Base-by-base conservation (phyloP, 2,797 vertebrate genomes). In the Aldrovandia affinis region DNA sequence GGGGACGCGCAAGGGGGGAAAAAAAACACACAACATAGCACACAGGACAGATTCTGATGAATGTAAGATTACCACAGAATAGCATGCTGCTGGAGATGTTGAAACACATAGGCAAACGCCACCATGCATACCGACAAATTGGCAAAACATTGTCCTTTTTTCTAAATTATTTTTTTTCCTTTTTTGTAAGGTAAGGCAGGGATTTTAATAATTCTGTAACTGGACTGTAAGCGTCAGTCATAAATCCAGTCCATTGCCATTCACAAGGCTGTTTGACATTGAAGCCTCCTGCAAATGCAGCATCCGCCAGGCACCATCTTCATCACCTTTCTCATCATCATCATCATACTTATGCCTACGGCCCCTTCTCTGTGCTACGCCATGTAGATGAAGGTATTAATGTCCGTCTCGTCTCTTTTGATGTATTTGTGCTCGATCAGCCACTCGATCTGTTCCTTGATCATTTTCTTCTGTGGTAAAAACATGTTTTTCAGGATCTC, bases 401-500 rank as follows among this genome's bases (percentile, higher is more conserved):
- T 97, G 93, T 99, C 97, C 0, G 96, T 96, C 92, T 99, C 98
- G 77, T 99, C 98, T 91, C 98, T 96, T 93, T 98, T 96, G 91
- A 99, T 99, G 93, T 99, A 99, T 91, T 99, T 99, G 96, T 99
- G 98, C 93, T 99, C 98, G 90, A 99, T 99, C 88, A 99, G 97
- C 98, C 98, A 99, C 92, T 99, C 98, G 0, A 99, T 99, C 94
- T 99, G 98, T 94, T 99, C 98, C 94, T 99, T 99, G 95, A 99
- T 99, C 98, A 99, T 99, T 95, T 99, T 99, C 96, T 99, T 99
- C 94, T 99, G 98, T 85, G 98, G 98, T 93, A 99, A 97, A 94
- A 99, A 99, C 98, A 99, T 99, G 93, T 99, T 99, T 96, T 99
- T 99, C 90, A 99, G 94, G 96, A 99, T 99, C 95, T 99, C 98